Base-by-base conservation (phyloP, 1,140 invertebrate genomes). In the Papilio xuthus region DNA sequence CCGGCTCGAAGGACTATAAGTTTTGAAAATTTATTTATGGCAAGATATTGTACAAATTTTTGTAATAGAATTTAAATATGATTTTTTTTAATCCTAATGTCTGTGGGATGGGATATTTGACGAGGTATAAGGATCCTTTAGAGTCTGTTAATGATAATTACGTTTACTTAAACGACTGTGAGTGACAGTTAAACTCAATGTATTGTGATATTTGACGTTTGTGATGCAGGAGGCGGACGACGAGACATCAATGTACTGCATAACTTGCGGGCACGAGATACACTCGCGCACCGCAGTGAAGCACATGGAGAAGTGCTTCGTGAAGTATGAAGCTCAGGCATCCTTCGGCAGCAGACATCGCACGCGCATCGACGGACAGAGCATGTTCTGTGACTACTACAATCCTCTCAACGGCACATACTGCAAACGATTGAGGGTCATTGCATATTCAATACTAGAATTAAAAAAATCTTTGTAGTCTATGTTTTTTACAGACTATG, bases 361-460 rank as follows among this genome's bases (percentile, higher is more conserved):
- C 89, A 99, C 98, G 0, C 95, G 97, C 69, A 99, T 99, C 82
- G 98, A 99, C 92, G 97, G 97, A 18, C 96, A 97, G 93, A 97
- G 98, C 87, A 99, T 99, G 97, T 99, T 99, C 91, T 99, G 99
- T 92, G 99, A 99, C 88, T 98, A 97, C 91, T 99, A 97, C 90
- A 99, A 99, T 94, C 95, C 97, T 6, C 94, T 95, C 2, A 98
- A 97, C 87, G 95, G 96, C 76, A 99, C 98, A 0, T 99, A 99
- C 88, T 99, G 99, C 93, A 99, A 99, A 94, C 94, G 99, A 71
- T 93, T 99, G 18, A 96, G 98, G 83, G 98, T 94, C 74, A 85
- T 84, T 81, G 28, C 42, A 12, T 72, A 18, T n/a, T n/a, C n/a
- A n/a, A n/a, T n/a, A n/a, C n/a, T n/a, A n/a, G n/a, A n/a, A n/a